Base-by-base conservation (phyloP, 2,113 vertebrate genomes). In the Otus sunia region DNA sequence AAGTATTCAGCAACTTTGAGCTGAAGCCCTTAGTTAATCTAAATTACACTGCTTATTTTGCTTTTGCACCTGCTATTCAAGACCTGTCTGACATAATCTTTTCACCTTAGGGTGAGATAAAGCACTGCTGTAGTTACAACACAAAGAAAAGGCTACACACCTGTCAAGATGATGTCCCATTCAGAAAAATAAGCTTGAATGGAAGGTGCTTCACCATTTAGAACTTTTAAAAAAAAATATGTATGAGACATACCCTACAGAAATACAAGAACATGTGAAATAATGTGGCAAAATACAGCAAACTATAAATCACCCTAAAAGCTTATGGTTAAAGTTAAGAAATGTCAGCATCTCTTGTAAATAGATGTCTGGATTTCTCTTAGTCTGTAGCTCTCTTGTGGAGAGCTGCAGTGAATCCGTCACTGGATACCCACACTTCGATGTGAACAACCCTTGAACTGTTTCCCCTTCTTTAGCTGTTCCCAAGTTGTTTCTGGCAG, bases 381-480 rank as follows among this genome's bases (percentile, higher is more conserved):
- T 29, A 47, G 14, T 27, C 22, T 32, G 10, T 32, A 90, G 74
- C 17, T 86, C 88, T 63, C 56, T 63, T 53, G 27, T 47, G 50
- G 41, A 55, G 15, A 91, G 18, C 8, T 58, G 78, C 6, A 80
- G 32, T 1, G 19, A 32, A 17, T n/a, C 0, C 0, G 32, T 11
- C 34, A 32, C 23, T 30, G n/a, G 41, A 29, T 67, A 45, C 9
- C 6, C 58, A 68, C 26, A 68, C 16, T 53, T 9, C 39, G 12
- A 32, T 11, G 8, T 6, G 20, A 90, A 62, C 25, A 71, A 20
- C 15, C 18, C 77, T 52, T 37, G n/a, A 62, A 41, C 20, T 39
- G 20, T 22, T 62, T 21, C 37, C 36, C 25, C 11, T 45, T 62
- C 37, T 81, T 62, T 10, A 73, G n/a, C 18, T 67, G 39, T 15